A percentile compares a stretch with the other conserved stretches of the same genome.
phyloP scores from a whole-genome alignment of 2,797 vertebrate genomes.

The Pogonophryne albipinna region DNA sequence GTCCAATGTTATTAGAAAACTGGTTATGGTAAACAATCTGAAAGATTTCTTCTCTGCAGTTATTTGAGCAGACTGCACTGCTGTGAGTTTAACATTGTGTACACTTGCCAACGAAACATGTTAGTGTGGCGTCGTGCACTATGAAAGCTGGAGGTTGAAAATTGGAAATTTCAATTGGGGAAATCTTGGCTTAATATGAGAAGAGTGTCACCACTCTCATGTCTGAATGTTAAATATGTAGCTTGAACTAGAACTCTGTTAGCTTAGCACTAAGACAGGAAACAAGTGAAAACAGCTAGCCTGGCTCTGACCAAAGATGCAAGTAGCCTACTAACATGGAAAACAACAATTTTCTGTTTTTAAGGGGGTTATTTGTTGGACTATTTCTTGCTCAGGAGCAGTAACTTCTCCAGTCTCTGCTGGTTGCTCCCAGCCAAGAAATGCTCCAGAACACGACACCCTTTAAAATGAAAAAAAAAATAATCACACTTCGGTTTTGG shows the following conservation, averaged over 20 bases:
- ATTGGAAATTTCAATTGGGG: too few species aligned
- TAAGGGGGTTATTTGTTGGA: too few species aligned
- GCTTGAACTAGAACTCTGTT: background rate
- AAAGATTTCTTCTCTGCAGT: too few species aligned
- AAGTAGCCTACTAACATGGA: background rate
- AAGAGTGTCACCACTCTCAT: background rate
- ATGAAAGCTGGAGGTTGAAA: too few species aligned
- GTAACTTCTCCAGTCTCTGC: background rate
- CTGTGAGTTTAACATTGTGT: too few species aligned
- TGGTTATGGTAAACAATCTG: too few species aligned
- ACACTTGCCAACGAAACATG: too few species aligned
- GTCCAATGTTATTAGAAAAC: too few species aligned
- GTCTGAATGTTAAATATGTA: background rate
- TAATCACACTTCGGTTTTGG: too few species aligned
- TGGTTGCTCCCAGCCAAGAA: background rate
- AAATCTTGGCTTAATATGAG: background rate
- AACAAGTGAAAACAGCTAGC: background rate
- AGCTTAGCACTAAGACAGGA: conserved; percentile 13
- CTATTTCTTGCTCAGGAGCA: background rate
- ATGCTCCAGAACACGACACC: background rate
- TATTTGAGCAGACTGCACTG: too few species aligned
- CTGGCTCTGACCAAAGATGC: background rate
- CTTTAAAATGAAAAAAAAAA: background rate
- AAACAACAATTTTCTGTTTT: background rate
- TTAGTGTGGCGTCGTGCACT: too few species aligned